phyloP scores from a whole-genome alignment of 2,888 invertebrate species.

The Malthinus seriepunctatus region DNA sequence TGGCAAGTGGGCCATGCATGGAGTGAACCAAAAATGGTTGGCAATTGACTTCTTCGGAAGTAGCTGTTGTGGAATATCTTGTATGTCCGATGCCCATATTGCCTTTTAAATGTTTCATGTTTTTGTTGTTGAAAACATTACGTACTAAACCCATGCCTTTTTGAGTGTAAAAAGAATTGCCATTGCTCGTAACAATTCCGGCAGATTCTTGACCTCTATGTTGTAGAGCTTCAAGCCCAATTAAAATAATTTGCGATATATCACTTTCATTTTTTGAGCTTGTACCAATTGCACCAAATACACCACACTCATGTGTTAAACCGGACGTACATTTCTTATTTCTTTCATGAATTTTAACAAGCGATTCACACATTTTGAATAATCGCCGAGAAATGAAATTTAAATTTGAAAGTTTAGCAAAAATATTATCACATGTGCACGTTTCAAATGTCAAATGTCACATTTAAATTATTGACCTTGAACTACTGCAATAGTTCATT shows the following conservation, averaged over 20 bases:
- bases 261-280: slow-evolving; percentile 68
- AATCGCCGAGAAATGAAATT: no score
- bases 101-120: slow-evolving; percentile 80
- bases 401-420: no score
- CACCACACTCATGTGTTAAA: slow-evolving; percentile 88
- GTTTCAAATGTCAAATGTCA: no score
- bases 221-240: slow-evolving; percentile 89
- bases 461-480: no score
- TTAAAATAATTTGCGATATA: slow-evolving; percentile 86
- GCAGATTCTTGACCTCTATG: slow-evolving; percentile 99
- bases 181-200: slow-evolving; percentile 92
- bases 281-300: slow-evolving; percentile 87
- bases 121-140: slow-evolving; percentile 88
- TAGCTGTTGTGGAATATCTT: slow-evolving; percentile 94
- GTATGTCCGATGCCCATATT: slow-evolving; percentile 97
- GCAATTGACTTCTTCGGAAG: slow-evolving; percentile 92
- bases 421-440: no score
- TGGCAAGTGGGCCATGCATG: slow-evolving; percentile 89
- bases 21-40: slow-evolving; percentile 99
- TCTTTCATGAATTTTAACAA: background rate
- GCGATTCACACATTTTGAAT: background rate
- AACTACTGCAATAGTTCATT: no score
- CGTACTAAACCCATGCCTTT: slow-evolving; percentile 97
- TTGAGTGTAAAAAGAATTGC: slow-evolving; percentile 79
- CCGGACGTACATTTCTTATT: slow-evolving; percentile 5